phyloP scores from a whole-genome alignment of 2,797 vertebrate species.

The Sternotherus odoratus region DNA sequence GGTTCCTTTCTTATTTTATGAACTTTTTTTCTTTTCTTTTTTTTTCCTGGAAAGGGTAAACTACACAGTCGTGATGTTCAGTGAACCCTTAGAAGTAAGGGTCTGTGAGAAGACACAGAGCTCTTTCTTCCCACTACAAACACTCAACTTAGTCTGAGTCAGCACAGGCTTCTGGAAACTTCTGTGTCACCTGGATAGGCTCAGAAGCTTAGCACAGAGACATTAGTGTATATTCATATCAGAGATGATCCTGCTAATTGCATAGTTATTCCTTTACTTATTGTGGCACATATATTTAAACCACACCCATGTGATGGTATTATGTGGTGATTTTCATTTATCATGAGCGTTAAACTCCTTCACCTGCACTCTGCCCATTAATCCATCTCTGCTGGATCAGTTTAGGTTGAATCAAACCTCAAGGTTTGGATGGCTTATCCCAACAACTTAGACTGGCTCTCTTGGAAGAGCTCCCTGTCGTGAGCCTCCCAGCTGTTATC shows the following conservation, averaged over 20 bases:
- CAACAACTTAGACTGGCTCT: background rate
- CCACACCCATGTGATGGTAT: background rate
- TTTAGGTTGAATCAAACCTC: background rate
- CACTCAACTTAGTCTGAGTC: accelerated
- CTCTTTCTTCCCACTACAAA: background rate
- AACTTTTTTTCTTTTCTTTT: too few species aligned
- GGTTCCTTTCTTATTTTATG: too few species aligned
- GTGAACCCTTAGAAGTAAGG: background rate
- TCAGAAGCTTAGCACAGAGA: background rate
- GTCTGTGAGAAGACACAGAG: background rate
- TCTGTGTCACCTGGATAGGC: background rate
- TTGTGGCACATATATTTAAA: background rate
- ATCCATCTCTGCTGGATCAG: background rate
- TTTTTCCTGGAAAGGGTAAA: too few species aligned
- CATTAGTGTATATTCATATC: background rate
- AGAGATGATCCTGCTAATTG: background rate
- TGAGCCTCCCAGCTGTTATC: background rate
- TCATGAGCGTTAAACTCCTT: slow-evolving; percentile 7
- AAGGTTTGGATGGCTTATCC: background rate
- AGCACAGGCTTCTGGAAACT: background rate
- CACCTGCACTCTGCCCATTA: background rate
- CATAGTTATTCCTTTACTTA: background rate
- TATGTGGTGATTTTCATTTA: slow-evolving; percentile 28
- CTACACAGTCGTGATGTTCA: background rate
- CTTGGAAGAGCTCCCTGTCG: background rate